Base-by-base conservation (phyloP, 2,888 invertebrate species). In the Cabera pusaria region DNA sequence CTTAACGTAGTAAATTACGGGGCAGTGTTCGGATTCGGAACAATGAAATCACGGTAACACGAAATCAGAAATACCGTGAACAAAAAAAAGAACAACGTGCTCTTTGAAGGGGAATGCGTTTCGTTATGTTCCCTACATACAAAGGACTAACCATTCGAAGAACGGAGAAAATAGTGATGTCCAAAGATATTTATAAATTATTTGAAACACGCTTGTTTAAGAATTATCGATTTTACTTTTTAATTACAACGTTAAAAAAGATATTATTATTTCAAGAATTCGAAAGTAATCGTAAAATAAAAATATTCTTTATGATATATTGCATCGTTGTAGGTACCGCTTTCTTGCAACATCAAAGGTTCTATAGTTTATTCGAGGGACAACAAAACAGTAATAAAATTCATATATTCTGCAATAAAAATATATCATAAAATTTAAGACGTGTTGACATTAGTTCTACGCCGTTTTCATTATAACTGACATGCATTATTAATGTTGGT, bases 61-160 rank as follows among this genome's bases (percentile, higher is more conserved):
- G 49, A 56, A 55, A 59, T 65, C 71, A 69, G 59, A 76, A 80
- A 75, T 71, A 72, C 70, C 64, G 39, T 57, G 52, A 61, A 65
- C 58, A 55, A 75, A 69, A 68, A 61, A 72, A 72, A n/a, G n/a
- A 72, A 66, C 64, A 68, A 69, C 64, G 54, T 57, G 44, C 56
- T 60, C 64, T 59, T 62, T 62, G 51, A 60, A 65, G 58, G 60
- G 68, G 78, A 74, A 73, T 73, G 71, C 68, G 58, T 69, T 73
- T 72, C 70, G 65, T 74, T 70, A 71, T 65, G 60, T 68, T 64
- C 56, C 52, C 67, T 68, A 63, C n/a, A n/a, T n/a, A n/a, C 70
- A 68, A 77, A 69, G 72, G 73, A 64, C 65, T 68, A 62, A 62
- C 64, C 64, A 65, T 69, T 70, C 66, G 53, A 60, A 58, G 59